Conservation (phyloP, 2,113 vertebrate genomes). For the Porphyrio hochstetteri region DNA sequence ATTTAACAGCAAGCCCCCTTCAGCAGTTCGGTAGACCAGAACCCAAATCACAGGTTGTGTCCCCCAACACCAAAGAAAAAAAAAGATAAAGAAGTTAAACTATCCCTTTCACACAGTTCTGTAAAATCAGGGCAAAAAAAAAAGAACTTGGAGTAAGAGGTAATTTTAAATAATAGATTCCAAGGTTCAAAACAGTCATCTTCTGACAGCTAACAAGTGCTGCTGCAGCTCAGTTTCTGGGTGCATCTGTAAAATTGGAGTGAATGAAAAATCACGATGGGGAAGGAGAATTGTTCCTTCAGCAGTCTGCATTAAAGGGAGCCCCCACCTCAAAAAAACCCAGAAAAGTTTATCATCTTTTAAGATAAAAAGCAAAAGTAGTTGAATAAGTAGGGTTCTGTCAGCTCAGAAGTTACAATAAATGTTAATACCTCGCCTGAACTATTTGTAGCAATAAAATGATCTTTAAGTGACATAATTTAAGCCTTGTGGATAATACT, state of each 20-base stretch:
- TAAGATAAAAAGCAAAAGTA: neutral
- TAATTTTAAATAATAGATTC: neutral
- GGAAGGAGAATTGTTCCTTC: neutral
- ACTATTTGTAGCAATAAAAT: neutral
- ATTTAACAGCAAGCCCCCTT: neutral
- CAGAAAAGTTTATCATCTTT: neutral
- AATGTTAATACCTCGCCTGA: neutral
- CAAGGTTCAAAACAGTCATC: neutral
- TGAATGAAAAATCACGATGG: neutral
- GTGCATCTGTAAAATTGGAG: neutral
- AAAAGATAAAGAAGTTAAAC: neutral
- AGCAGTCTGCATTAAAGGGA: neutral
- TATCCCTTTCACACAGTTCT: neutral
- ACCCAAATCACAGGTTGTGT: neutral
- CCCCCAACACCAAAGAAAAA: neutral
- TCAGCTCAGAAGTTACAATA: neutral
- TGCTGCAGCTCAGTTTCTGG: neutral
- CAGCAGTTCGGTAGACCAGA: neutral
- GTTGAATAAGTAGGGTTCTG: neutral
- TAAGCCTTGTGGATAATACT: neutral
- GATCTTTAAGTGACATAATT: neutral
- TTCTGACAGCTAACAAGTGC: neutral
- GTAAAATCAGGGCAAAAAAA: neutral
- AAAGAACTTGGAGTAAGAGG: neutral
- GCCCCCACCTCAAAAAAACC: accelerated